phyloP scores from a whole-genome alignment of 1,140 invertebrate genomes.

The Temnothorax nylanderi region DNA sequence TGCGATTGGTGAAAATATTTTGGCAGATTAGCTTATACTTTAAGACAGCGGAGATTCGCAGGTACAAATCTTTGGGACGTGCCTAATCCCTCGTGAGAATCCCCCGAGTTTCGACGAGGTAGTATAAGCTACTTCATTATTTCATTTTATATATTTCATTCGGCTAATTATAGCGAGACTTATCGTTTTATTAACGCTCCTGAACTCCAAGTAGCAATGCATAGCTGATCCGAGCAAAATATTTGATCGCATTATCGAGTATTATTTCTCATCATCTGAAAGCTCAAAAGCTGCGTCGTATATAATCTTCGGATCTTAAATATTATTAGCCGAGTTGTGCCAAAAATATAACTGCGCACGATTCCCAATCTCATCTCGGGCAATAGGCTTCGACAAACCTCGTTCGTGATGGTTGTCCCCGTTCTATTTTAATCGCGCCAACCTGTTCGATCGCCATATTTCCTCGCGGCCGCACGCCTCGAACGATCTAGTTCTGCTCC shows the following conservation, averaged over 20 bases:
- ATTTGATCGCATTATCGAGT: no score
- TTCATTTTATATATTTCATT: constrained; percentile 1
- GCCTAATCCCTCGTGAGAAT: not conserved
- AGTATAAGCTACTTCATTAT: not conserved
- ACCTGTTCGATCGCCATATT: constrained; percentile 50
- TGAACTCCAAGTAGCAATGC: not conserved
- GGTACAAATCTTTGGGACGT: not conserved
- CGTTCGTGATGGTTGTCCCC: constrained; percentile 17
- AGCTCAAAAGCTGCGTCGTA: not conserved
- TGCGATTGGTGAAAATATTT: constrained; percentile 23
- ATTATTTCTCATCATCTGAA: not conserved
- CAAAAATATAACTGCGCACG: constrained; percentile 30
- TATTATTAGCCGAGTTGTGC: not conserved
- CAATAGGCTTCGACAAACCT: not conserved
- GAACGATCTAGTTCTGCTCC: not conserved
- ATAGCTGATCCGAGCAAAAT: not conserved
- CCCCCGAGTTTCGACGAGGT: not conserved
- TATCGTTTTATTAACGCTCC: not conserved
- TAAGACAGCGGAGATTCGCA: not conserved
- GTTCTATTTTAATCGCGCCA: constrained; percentile 53
- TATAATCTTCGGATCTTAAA: constrained; percentile 1
- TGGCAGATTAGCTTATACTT: not conserved
- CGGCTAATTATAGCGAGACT: not conserved
- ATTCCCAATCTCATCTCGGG: constrained; percentile 31
- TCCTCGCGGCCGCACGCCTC: not conserved